Evolutionary conservation across 2,888 invertebrate species (phyloP), one percentile per base, ranked within the genome.

Genomic region (Ophonus ardosiacus): DNA sequence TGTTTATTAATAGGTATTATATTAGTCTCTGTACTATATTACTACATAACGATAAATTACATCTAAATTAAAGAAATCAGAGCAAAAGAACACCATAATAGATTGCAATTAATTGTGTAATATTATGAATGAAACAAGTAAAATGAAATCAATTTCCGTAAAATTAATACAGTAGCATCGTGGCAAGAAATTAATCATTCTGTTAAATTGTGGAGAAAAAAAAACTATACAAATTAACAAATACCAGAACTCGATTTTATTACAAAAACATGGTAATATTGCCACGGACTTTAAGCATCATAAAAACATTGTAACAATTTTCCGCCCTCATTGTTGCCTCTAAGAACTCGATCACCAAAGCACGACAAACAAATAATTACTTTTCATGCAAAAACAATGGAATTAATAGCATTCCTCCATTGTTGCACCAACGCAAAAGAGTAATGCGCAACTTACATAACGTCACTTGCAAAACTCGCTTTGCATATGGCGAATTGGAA

Each of bases 291-390:
- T 24, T 68, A 68, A 68, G n/a, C 38, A 68, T n/a, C 38, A 15
- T 38, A 68, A 68, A 68, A 18, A 68, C 68, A 31, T 68, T 68
- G 68, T 68, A 38, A 38, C n/a, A 68, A 68, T 68, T 68, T 68
- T 68, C 68, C 68, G 68, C 68, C 68, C 68, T 68, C 68, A 68
- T 68, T 68, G 1, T 68, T 68, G 13, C 38, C 68, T 68, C 38
- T 4, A 24, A 31, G 68, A 68, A 68, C 68, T 38, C 68, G 15
- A 68, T 68, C 68, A 68, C 38, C 15, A 68, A 68, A 15, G 68
- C 68, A 68, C 68, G 68, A 68, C 68, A 68, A 31, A 68, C 63
- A 68, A 68, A 68, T 68, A 31, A 68, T 68, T 13, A 38, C 24
- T n/a, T n/a, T 40, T 31, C 38, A 21, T 24, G 13, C 24, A 68